These are phyloP conservation scores for Lagria hirta DNA, from an alignment of 2,888 invertebrate species.

Conservation along the genomic window DNA sequence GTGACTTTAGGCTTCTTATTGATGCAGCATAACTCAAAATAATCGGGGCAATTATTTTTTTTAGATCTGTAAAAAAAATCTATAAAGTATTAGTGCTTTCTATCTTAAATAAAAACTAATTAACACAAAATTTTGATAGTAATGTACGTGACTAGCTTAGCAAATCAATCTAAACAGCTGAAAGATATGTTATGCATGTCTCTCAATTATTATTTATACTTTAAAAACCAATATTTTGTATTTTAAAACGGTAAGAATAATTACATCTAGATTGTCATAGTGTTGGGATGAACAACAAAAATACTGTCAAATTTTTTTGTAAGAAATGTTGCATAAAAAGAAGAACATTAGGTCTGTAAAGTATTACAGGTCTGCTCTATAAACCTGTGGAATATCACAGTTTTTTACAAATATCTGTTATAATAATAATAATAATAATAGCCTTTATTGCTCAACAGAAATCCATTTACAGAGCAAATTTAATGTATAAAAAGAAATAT, in stretches of 20 bases:
- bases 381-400: too few species aligned
- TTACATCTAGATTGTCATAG: too few species aligned
- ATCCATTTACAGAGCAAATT: too few species aligned
- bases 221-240: background rate
- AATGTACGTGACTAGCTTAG: background rate
- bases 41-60: constrained; percentile 53
- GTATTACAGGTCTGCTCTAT: too few species aligned
- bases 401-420: too few species aligned
- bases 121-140: background rate
- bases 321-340: too few species aligned
- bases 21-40: constrained; percentile 59
- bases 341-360: too few species aligned
- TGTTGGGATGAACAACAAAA: too few species aligned
- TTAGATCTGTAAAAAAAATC: constrained; percentile 31
- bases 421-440: too few species aligned
- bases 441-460: too few species aligned
- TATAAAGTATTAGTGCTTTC: background rate
- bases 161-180: background rate
- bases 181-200: constrained; percentile 5
- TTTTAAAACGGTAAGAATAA: background rate
- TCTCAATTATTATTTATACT: background rate
- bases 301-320: too few species aligned
- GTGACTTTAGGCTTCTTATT: constrained; percentile 25
- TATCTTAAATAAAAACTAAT: background rate
- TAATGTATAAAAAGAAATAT: too few species aligned